Evolutionary conservation across 2,797 vertebrate genomes (phyloP).

Genomic region (Pseudochromis fuscus): DNA sequence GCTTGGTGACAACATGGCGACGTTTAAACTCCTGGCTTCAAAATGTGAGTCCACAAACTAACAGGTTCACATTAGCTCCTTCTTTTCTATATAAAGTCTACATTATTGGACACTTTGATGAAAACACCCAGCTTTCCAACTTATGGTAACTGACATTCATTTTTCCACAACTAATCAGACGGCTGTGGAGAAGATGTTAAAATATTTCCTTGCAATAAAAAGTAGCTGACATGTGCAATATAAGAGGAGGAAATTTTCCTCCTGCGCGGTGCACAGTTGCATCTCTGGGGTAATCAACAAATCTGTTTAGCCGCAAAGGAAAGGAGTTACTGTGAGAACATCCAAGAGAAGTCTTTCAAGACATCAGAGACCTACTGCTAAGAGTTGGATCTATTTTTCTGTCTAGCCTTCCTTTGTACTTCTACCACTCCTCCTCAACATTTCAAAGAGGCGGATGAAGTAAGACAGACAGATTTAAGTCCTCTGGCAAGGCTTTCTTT

Average conservation of each 20-base stretch:
- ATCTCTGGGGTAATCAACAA: conserved; percentile 66
- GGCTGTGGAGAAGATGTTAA: conserved; percentile 28
- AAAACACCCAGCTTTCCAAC: not conserved
- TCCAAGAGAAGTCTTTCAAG: conserved; percentile 61
- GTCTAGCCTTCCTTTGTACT: conserved; percentile 56
- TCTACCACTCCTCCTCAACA: conserved; percentile 41
- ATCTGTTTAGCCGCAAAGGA: conserved; percentile 69
- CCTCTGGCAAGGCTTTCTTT: conserved; percentile 35
- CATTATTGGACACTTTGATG: too few species aligned
- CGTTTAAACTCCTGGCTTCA: too few species aligned
- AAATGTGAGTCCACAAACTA: too few species aligned
- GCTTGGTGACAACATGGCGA: too few species aligned
- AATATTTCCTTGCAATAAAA: conserved; percentile 10
- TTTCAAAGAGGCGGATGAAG: conserved; percentile 47
- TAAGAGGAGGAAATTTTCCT: not conserved
- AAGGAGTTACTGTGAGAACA: conserved; percentile 53
- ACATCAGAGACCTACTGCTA: conserved; percentile 62
- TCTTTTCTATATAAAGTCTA: not conserved
- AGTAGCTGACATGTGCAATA: conserved; percentile 26
- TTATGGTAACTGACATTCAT: not conserved
- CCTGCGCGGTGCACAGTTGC: conserved; percentile 14
- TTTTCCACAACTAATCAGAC: conserved; percentile 26
- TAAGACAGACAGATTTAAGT: conserved; percentile 40
- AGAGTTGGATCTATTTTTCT: conserved; percentile 50
- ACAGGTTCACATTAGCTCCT: too few species aligned